Conservation (phyloP, 1,140 invertebrate species). For the Lucilia sericata region DNA sequence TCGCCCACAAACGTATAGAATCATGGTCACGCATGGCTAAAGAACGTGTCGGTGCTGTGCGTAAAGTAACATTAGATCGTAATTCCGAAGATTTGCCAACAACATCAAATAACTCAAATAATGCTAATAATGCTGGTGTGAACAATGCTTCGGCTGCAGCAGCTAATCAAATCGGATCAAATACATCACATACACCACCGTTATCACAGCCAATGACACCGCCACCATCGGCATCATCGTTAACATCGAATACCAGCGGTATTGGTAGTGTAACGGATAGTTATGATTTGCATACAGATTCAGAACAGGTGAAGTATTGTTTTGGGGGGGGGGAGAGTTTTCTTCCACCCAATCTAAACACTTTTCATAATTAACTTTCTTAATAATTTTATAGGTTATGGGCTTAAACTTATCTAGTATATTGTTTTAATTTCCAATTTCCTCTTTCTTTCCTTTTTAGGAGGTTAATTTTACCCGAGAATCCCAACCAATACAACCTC, state of each 20-base stretch:
- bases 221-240: conserved; percentile 64
- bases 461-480: conserved; percentile 77
- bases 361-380: too few species aligned
- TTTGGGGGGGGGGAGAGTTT: too few species aligned
- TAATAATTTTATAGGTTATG: background rate
- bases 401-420: background rate
- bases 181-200: conserved; percentile 40
- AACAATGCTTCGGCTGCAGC: conserved; percentile 50
- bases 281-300: conserved; percentile 65
- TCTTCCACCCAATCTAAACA: too few species aligned
- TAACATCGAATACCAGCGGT: conserved; percentile 66
- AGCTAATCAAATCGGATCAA: conserved; percentile 25
- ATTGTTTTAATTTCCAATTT: background rate
- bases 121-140: background rate
- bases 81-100: conserved; percentile 68
- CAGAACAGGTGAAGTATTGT: conserved; percentile 57
- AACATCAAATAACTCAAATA: conserved; percentile 12
- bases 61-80: conserved; percentile 72
- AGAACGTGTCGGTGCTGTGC: conserved; percentile 73
- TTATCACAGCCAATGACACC: conserved; percentile 59
- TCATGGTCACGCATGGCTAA: conserved; percentile 78
- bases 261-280: conserved; percentile 66
- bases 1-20: conserved; percentile 77
- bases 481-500: conserved; percentile 73
- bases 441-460: conserved; percentile 64